Evolutionary conservation across 2,113 vertebrate species (phyloP), one percentile per base, ranked within the genome.

Genomic region (Emydocephalus ijimae): DNA sequence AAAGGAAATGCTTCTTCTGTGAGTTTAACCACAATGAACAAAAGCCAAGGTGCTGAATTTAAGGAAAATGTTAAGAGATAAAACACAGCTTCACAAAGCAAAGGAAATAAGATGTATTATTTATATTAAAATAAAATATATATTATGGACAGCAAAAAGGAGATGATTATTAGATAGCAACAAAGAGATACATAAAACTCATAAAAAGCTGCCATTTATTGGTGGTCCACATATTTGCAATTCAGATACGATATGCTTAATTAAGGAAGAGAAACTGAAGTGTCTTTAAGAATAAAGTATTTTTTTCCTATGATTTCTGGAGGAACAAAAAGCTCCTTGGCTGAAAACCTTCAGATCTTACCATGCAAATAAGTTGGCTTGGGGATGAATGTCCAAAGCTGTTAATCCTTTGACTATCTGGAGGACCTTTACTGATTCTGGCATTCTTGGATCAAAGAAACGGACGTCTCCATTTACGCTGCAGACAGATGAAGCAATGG

Each of bases 321-420:
- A 87, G n/a, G 0, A 43, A 89, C 3, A 26, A 50, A 5, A 11
- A 57, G 2, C 7, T 55, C 3, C 87, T 89, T 20, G 4, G 54
- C 1, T 90, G 88, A 3, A 0, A 0, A 48, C 43, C 34, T 39
- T 1, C 0, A 61, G 69, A 3, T 97, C 99, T 98, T 91, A 99
- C 99, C 99, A 99, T 0, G 99, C 99, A 0, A 99, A 99, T 88
- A 99, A 97, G 97, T 98, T 98, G 89, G 99, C 99, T 95, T 99
- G 99, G 0, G 99, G 99, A 96, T 99, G 99, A 95, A 99, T 99
- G 98, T 99, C 99, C 1, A 99, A 96, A 1, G 99, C 99, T 0
- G 99, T 99, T 88, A 99, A 96, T 64, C 99, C 99, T 94, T 99
- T 99, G 92, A 99, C 98, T 0, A 99, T 99, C 98, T 99, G 99